Evolutionary conservation across 1,140 invertebrate species (phyloP).

Genomic region (Drosophila orosa): DNA sequence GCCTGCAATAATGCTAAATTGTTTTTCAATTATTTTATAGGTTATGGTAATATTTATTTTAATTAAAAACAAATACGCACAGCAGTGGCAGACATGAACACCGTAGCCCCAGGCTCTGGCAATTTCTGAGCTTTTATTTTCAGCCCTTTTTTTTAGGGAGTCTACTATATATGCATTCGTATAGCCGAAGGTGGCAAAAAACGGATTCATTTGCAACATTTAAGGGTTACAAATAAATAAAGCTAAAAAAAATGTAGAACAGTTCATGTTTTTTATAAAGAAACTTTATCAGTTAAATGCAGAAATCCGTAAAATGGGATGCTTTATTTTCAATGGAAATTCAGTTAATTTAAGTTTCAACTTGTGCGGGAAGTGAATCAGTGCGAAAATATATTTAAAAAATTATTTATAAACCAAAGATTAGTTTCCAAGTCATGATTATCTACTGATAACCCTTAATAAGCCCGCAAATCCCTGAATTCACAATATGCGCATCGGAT

Average conservation of each 20-base stretch:
- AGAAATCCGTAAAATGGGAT: conserved; percentile 3
- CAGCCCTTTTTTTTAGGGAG: conserved; percentile 11
- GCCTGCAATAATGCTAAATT: conserved; percentile 74
- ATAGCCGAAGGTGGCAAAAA: conserved; percentile 33
- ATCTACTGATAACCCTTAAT: neutral
- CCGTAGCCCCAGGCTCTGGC: conserved; percentile 16
- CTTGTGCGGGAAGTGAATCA: neutral
- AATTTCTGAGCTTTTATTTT: conserved; percentile 28
- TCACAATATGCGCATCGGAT: too few relatives aligned
- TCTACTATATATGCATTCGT: neutral
- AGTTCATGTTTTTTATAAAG: conserved; percentile 37
- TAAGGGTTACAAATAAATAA: conserved; percentile 51
- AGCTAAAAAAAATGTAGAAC: neutral
- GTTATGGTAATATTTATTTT: conserved; percentile 83
- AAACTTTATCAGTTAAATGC: conserved; percentile 31
- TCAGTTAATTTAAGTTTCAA: neutral
- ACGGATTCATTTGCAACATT: conserved; percentile 50
- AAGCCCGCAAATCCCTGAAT: too few relatives aligned
- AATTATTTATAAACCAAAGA: neutral
- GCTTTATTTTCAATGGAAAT: neutral
- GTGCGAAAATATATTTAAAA: neutral
- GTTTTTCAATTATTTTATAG: conserved; percentile 84
- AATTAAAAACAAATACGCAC: conserved; percentile 79
- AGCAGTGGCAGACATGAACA: conserved; percentile 33
- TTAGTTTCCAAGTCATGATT: neutral